Evolutionary conservation across 2,888 invertebrate genomes (phyloP), one percentile per base, ranked within the genome.

Genomic region (Ectobius pallidus): DNA sequence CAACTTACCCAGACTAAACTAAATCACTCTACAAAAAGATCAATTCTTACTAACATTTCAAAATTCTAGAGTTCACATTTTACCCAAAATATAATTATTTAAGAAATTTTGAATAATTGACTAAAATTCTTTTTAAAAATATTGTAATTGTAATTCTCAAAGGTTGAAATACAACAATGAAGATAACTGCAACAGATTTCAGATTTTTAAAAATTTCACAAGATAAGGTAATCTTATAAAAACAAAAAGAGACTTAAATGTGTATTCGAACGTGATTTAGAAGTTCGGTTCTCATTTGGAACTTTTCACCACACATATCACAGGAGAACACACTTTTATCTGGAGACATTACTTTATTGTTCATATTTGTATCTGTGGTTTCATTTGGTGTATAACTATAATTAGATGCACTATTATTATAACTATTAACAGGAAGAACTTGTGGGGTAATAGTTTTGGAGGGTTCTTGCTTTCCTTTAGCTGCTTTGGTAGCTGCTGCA

Each of bases 231-330:
- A n/a, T n/a, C n/a, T n/a, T n/a, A n/a, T n/a, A n/a, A n/a, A n/a
- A n/a, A n/a, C n/a, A n/a, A n/a, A n/a, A n/a, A n/a, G n/a, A 52
- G 7, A 25, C 1, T 58, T 46, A 69, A 18, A 94, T 94, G 82
- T 94, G 94, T 80, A 93, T 89, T 71, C 92, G 92, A 79, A 94
- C 93, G 83, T 94, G 94, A 70, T 91, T 86, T 75, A 93, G 83
- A 52, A 91, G 82, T 76, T 92, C 92, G 68, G 91, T 89, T 68
- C 92, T 88, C 75, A 91, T 90, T 11, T 89, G 85, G 82, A 94
- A 94, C 77, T 90, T 88, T 63, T 89, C 88, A 68, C 91, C 88
- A 82, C 94, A 94, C 92, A 94, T 93, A 82, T 93, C 93, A 80
- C 94, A 94, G 77, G 90, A 90, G 82, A 88, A 92, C 52, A 90